Evolutionary conservation across 2,797 vertebrate species (phyloP), one percentile per base, ranked within the genome.

Genomic region (Podargus strigoides): DNA sequence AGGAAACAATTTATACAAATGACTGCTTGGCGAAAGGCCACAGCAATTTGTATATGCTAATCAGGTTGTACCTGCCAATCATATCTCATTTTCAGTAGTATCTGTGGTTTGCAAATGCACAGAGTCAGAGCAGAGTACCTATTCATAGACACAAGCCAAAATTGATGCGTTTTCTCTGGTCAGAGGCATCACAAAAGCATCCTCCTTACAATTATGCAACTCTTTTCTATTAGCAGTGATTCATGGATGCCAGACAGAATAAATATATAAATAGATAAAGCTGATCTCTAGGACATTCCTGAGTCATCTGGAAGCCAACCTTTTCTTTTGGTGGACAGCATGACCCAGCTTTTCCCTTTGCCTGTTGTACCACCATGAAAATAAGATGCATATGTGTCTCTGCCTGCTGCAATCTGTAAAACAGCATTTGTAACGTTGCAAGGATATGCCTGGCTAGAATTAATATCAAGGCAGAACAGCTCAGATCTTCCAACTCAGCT

Each of bases 21-120:
- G 88, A 86, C 91, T 50, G 83, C 91, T 89, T 14, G 80, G 59
- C 86, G 94, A 95, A 96, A 96, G 95, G 96, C 96, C 91, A 84
- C 82, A 4, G 85, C 60, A 36, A 91, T 92, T 87, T 93, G 92
- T 90, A 37, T 47, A 88, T 88, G 77, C 90, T 95, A 50, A 94
- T 95, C 87, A 53, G 80, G 66, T 16, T 78, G 50, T 60, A 64
- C 68, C 74, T 89, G 89, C 82, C 95, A 91, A 92, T 96, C 89
- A 75, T 5, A 34, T 34, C 87, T 90, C 88, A 64, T 94, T 96
- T 94, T 70, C 90, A 28, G 74, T 52, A 63, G 86, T 81, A 85
- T 89, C 89, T 87, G 81, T 32, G 90, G 27, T 88, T 90, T 88
- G 91, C 87, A 50, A 95, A 95, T 12, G 69, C 80, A 64, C 59